A percentile compares a stretch with the other conserved stretches of the same genome.
These are phyloP conservation scores for Acromyrmex echinatior DNA, from an alignment of 1,140 invertebrate species.

Conservation along the genomic window DNA sequence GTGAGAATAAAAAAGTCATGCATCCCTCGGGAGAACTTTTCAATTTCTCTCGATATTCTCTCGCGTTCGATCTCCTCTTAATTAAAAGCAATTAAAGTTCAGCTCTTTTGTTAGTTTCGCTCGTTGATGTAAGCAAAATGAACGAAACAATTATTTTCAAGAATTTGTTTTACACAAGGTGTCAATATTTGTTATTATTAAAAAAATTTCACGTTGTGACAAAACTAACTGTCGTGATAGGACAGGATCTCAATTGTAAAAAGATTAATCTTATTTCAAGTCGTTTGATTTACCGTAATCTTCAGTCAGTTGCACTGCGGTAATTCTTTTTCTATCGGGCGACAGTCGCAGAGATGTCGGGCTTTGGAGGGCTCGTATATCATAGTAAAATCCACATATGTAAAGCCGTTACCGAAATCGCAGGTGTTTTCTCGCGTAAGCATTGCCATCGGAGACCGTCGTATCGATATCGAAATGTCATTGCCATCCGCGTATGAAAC, in stretches of 20 bases:
- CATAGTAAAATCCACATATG: not conserved
- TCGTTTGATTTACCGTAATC: not conserved
- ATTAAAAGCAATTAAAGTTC: constrained; percentile 10
- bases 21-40: not conserved
- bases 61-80: constrained; percentile 18
- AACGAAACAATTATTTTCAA: constrained; percentile 1
- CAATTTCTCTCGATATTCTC: constrained; percentile 31
- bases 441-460: not conserved
- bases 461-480: constrained; percentile 15
- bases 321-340: not conserved
- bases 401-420: constrained; percentile 12
- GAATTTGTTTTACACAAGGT: not conserved
- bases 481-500: constrained; percentile 46
- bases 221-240: not conserved
- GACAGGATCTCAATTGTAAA: not conserved
- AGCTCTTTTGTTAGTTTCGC: not conserved
- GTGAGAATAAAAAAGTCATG: not conserved
- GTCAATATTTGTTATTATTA: not conserved
- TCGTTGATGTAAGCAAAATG: not conserved
- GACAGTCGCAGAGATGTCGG: not conserved
- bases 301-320: not conserved
- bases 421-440: constrained; percentile 31
- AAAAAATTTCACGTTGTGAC: not conserved
- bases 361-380: not conserved
- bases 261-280: not conserved